Evolutionary conservation across 2,113 vertebrate genomes (phyloP).

Genomic region (Ornithorhynchus anatinus): DNA sequence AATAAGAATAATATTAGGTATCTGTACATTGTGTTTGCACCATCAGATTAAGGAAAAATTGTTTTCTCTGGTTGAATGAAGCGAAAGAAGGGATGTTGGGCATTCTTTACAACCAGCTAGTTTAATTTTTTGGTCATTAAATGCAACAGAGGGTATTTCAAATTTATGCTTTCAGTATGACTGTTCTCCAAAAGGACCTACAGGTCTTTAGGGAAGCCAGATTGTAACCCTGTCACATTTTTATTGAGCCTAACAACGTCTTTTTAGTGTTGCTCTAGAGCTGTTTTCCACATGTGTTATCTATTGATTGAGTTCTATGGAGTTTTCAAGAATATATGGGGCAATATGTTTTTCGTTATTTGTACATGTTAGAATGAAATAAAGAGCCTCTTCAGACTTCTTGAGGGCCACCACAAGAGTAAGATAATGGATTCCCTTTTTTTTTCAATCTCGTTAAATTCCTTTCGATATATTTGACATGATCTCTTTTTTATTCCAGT

Average conservation of each 20-base stretch:
- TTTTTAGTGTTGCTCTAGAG: not conserved
- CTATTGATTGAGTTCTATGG: too few species aligned
- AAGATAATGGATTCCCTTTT: not conserved
- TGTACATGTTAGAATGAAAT: not conserved
- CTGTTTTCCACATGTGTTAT: not conserved
- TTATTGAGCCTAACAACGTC: not conserved
- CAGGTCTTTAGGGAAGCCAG: not conserved
- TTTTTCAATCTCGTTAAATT: rapidly evolving
- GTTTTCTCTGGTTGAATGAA: not conserved
- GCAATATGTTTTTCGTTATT: rapidly evolving
- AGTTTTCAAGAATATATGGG: too few species aligned
- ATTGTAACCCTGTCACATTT: not conserved
- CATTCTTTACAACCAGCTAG: rapidly evolving
- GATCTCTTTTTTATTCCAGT: constrained; percentile 67
- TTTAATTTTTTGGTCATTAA: rapidly evolving
- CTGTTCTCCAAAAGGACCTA: not conserved
- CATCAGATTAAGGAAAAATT: rapidly evolving
- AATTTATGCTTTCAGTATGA: too few species aligned
- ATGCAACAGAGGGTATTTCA: rapidly evolving
- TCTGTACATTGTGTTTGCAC: not conserved
- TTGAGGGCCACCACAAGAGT: rapidly evolving
- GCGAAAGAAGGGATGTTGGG: not conserved
- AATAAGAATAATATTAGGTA: not conserved
- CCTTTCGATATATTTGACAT: not conserved
- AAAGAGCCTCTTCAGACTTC: not conserved